Evolutionary conservation across 2,797 vertebrate genomes (phyloP).

Genomic region (Arvicola amphibius): DNA sequence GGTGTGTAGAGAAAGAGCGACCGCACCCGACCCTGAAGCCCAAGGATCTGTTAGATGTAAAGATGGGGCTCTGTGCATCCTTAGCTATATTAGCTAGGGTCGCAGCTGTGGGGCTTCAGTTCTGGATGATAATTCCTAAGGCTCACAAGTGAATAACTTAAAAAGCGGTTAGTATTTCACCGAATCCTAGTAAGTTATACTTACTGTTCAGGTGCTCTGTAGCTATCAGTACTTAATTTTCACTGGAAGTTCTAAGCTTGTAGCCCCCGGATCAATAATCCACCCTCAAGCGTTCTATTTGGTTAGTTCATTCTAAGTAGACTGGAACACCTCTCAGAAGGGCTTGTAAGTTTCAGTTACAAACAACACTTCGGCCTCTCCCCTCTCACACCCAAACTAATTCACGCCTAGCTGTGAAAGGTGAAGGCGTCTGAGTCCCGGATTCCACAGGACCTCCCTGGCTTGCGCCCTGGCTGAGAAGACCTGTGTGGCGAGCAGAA

Average conservation of each 20-base stretch:
- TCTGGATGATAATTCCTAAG: neutral
- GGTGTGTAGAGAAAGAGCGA: neutral
- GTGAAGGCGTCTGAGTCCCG: neutral
- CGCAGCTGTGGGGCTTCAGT: neutral
- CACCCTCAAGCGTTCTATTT: neutral
- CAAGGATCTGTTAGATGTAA: neutral
- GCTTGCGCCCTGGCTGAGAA: neutral
- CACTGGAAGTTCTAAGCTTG: neutral
- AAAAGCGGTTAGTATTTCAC: neutral
- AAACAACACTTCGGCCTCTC: neutral
- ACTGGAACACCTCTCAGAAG: neutral
- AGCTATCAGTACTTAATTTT: neutral
- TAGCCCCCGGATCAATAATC: neutral
- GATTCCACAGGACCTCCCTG: neutral
- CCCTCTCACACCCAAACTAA: neutral
- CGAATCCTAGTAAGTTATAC: neutral
- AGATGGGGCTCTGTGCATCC: neutral
- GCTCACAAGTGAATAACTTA: conserved; percentile 21
- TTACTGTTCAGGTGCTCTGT: neutral
- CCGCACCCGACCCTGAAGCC: neutral
- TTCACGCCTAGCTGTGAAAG: neutral
- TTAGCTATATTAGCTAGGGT: neutral
- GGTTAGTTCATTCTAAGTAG: neutral
- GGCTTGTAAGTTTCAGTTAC: neutral
- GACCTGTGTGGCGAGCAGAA: neutral